Base-by-base conservation (phyloP, 2,113 vertebrate genomes). In the Lophura nycthemera region DNA sequence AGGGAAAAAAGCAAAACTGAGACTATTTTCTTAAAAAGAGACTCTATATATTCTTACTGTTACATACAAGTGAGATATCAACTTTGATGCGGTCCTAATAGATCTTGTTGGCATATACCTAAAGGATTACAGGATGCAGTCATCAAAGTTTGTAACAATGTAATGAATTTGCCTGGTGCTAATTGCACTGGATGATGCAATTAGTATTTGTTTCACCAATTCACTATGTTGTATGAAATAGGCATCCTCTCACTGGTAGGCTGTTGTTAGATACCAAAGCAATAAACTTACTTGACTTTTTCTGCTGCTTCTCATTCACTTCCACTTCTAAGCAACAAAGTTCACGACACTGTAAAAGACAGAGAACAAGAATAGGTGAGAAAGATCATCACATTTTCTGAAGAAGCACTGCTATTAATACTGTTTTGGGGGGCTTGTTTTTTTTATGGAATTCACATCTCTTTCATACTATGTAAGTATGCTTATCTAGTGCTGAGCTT, bases 241-340 rank as follows among this genome's bases (percentile, higher is more conserved):
- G 6, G 6, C 22, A 77, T 36, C 5, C 25, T 61, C 24, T 78
- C 40, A 74, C 52, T 54, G 66, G 38, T 43, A 83, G 79, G 6
- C 8, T 27, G 15, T 34, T 78, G 60, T 45, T 71, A 78, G 34
- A 40, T 45, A 90, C 52, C 20, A 61, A 70, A 88, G 7, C 9
- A 63, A 91, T 82, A 95, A 67, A 6, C 52, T 90, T 75, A 97
- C 97, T 97, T 92, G 97, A 97, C 57, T 95, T 97, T 86, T 96
- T 95, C n/a, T 90, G 79, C 2, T 43, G 96, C 81, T 89, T 97
- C 79, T 95, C 96, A 15, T 95, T 63, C 73, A 97, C 95, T 22
- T 95, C 96, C 76, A 98, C 96, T 90, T 98, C 97, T 47, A 98
- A 83, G 82, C 96, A 93, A 89, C 97, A 98, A 88, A 98, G 78